Evolutionary conservation across 2,113 vertebrate species (phyloP).

Genomic region (Polypterus senegalus): DNA sequence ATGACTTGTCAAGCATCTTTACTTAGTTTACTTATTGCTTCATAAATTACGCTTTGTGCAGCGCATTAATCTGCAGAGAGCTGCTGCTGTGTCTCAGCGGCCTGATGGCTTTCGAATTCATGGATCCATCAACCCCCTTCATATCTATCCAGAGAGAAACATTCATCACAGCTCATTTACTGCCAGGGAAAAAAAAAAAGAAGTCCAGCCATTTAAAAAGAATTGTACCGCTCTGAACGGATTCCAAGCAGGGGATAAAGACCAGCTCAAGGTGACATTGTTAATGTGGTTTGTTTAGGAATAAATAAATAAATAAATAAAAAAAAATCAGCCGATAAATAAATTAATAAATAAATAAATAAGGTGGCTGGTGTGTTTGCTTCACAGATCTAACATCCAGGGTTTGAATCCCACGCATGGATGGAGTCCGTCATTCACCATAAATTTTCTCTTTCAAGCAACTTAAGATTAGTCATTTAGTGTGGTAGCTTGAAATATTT

Average conservation of each 20-base stretch:
- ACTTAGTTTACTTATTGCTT: constrained; percentile 36
- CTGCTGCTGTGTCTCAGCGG: neutral
- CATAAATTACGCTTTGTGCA: constrained; percentile 27
- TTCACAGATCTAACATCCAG: too few species aligned
- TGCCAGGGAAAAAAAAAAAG: neutral
- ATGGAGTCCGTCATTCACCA: too few species aligned
- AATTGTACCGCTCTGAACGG: neutral
- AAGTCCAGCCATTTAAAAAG: neutral
- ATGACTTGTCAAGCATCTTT: constrained; percentile 22
- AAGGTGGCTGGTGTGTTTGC: too few species aligned
- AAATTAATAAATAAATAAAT: too few species aligned
- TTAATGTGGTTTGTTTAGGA: neutral
- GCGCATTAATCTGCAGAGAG: constrained; percentile 16
- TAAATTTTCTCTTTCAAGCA: too few species aligned
- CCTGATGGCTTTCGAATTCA: constrained; percentile 16
- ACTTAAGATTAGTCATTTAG: too few species aligned
- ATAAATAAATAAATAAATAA: too few species aligned
- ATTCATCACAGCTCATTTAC: constrained; percentile 21
- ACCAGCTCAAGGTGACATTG: constrained; percentile 5
- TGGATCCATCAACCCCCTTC: constrained; percentile 16
- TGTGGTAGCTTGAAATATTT: too few species aligned
- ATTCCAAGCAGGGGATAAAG: neutral
- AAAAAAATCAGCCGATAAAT: too few species aligned
- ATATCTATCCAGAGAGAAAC: constrained; percentile 11
- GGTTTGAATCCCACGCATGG: too few species aligned